These are phyloP conservation scores for Arbacia lixula DNA, from an alignment of 53 echinoderm and acorn worm genomes.

Conservation along the genomic window DNA sequence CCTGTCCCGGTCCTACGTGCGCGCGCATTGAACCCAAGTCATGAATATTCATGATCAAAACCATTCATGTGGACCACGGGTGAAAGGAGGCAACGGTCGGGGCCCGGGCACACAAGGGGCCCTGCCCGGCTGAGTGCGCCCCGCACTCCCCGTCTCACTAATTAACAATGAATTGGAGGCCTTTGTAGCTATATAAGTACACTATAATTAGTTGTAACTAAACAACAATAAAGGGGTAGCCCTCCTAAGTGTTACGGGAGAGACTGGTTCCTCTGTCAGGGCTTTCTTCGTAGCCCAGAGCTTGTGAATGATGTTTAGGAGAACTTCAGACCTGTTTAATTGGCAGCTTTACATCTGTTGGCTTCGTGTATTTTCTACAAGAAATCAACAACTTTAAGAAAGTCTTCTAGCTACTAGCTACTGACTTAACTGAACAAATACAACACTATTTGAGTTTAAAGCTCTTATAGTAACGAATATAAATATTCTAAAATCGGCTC, in stretches of 20 bases:
- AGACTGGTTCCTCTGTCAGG: constrained; percentile 12
- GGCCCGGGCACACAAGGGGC: constrained; percentile 1
- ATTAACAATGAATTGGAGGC: constrained; percentile 53
- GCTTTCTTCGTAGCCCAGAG: background rate
- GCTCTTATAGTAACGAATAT: no score
- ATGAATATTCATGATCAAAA: constrained; percentile 17
- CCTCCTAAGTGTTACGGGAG: constrained; percentile 44
- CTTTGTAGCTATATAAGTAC: constrained; percentile 35
- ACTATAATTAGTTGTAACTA: constrained; percentile 56
- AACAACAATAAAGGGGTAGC: constrained; percentile 49
- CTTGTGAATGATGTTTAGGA: constrained; percentile 42
- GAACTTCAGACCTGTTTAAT: constrained; percentile 48
- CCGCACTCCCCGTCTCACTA: constrained; percentile 17
- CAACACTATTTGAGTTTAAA: no score
- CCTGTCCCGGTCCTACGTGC: background rate
- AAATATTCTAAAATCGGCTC: no score
- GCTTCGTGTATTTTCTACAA: constrained; percentile 5
- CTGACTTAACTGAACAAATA: no score
- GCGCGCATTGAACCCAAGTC: constrained; percentile 44
- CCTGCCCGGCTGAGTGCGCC: background rate
- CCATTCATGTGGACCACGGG: constrained; percentile 12
- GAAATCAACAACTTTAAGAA: no score
- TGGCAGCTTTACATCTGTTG: constrained; percentile 29
- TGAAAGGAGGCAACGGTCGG: constrained; percentile 40
- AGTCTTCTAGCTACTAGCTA: no score